Percentiles rank a stretch among this genome's conserved stretches.
Evolutionary conservation across 1,140 invertebrate genomes (phyloP).

Genomic region (Leptinotarsa lineolata): DNA sequence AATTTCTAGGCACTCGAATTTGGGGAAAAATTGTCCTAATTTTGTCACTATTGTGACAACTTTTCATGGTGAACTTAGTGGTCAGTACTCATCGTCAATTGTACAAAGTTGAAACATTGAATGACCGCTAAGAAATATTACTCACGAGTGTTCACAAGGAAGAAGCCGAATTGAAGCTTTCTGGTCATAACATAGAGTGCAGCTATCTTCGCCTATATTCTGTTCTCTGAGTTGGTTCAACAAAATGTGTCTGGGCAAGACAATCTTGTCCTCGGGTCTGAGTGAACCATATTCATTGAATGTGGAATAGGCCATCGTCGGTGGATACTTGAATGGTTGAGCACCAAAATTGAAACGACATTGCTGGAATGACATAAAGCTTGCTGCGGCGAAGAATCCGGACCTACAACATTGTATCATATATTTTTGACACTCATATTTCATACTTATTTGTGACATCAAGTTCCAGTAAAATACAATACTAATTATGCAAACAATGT

Average conservation of each 20-base stretch:
- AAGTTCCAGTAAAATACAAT: no score
- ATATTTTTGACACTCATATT: no score
- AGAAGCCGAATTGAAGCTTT: conserved; percentile 73
- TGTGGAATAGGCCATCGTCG: conserved; percentile 60
- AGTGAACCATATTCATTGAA: conserved; percentile 82
- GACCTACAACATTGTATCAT: conserved; percentile 60
- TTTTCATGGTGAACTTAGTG: no score
- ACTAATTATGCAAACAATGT: no score
- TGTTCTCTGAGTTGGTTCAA: conserved; percentile 73
- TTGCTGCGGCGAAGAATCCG: conserved; percentile 91
- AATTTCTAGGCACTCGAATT: no score
- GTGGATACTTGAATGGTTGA: conserved; percentile 76
- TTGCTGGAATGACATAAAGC: conserved; percentile 95
- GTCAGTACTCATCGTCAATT: no score
- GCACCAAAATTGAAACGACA: conserved; percentile 93
- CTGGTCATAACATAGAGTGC: conserved; percentile 85
- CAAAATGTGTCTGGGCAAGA: conserved; percentile 75
- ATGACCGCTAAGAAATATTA: conserved; percentile 26
- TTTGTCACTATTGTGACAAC: no score
- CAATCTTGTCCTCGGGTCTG: conserved; percentile 71
- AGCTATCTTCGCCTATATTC: conserved; percentile 82
- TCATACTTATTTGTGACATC: no score
- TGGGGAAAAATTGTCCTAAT: no score
- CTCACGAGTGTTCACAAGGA: conserved; percentile 82
- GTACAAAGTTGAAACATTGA: background rate